Evolutionary conservation across 1,140 invertebrate genomes (phyloP).

Genomic region (Rhopalosiphum padi): DNA sequence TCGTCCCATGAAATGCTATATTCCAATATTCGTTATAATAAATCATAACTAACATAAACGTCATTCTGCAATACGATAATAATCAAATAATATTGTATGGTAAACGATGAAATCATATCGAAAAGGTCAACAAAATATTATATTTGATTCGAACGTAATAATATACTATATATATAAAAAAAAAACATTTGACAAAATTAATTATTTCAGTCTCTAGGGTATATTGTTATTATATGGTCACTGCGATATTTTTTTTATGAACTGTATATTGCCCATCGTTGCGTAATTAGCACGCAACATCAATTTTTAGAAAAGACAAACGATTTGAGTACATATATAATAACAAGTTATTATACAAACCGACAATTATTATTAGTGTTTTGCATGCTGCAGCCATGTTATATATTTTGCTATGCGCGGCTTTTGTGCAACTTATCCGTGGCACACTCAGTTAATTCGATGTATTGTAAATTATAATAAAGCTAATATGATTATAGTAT

Average conservation of each 20-base stretch:
- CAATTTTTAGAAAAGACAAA: not conserved
- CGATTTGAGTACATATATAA: not conserved
- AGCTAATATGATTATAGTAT: not conserved
- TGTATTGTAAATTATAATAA: not conserved
- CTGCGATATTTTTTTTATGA: not conserved
- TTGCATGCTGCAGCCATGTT: not conserved
- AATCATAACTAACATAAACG: not conserved
- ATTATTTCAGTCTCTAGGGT: not conserved
- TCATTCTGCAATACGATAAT: not conserved
- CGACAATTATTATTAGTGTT: not conserved
- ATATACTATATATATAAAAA: not conserved
- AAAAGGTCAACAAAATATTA: not conserved
- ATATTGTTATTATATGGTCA: not conserved
- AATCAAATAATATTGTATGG: not conserved
- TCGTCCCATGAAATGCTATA: not conserved
- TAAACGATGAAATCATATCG: not conserved
- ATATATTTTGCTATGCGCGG: too few species aligned
- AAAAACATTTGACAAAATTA: not conserved
- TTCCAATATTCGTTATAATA: not conserved
- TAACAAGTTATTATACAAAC: not conserved
- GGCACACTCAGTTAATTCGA: not conserved
- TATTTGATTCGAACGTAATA: not conserved
- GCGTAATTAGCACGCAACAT: not conserved
- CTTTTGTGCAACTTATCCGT: not conserved
- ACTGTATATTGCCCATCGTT: not conserved